Evolutionary conservation across 2,113 vertebrate genomes (phyloP), one percentile per base, ranked within the genome.

Genomic region (Cichladusa arquata): DNA sequence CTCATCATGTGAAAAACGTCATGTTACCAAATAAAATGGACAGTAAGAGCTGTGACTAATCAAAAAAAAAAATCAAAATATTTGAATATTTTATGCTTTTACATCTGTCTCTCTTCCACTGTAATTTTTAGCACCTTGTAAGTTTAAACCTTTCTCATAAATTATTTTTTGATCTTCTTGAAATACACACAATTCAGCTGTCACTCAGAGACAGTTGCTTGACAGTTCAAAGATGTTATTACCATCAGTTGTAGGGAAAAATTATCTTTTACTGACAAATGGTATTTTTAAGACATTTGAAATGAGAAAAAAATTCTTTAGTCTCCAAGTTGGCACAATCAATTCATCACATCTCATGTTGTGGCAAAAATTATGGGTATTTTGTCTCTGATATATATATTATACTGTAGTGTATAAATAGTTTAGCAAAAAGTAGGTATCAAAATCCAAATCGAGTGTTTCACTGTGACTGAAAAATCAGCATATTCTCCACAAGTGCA

Each of bases 181-280:
- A 91, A 88, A 87, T 79, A 45, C 60, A 79, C 70, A 36, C 66
- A 40, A 42, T 88, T 95, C 66, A 93, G 81, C 89, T 97, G 95
- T 91, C 94, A 86, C 58, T 93, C 54, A 80, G 53, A 86, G 70
- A 38, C 50, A 82, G 25, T 8, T 90, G 34, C 87, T 90, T 94
- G 94, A 88, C 94, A 95, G 84, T 95, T 95, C 96, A 95, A 95
- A 95, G 89, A 79, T 53, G 28, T 85, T 93, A 92, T 87, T 96
- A 90, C 38, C 78, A 81, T 66, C 87, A 91, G 50, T 77, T 82
- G 54, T 50, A 44, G 54, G 54, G 45, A 24, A 86, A 91, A 88
- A 87, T 54, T 72, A 76, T 82, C 57, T 95, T 92, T 78, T 50
- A 77, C 90, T 95, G 91, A 91, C 94, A 95, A 80, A 17, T 83